Conservation (phyloP, 2,797 vertebrate species). For the Necrosyrtes monachus region DNA sequence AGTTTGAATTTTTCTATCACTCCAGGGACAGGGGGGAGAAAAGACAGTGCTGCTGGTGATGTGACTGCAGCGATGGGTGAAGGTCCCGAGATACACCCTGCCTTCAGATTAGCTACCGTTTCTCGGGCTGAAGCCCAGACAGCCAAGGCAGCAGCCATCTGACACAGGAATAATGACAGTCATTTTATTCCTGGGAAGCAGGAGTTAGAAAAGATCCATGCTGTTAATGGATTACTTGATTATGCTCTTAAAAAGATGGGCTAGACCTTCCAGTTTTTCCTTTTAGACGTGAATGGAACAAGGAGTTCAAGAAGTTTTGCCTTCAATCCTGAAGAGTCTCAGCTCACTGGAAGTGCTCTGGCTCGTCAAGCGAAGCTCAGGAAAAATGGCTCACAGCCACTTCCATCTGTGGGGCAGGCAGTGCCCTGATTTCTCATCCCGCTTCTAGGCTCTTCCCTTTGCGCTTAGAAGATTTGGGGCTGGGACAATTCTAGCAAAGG, state of each 20-base stretch:
- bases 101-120: neutral
- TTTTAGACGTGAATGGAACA: neutral
- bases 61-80: neutral
- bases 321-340: neutral
- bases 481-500: neutral
- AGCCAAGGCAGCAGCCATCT: fast-evolving
- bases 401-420: neutral
- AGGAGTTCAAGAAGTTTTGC: neutral
- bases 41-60: neutral
- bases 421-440: neutral
- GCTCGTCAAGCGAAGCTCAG: neutral
- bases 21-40: neutral
- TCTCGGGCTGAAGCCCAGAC: fast-evolving
- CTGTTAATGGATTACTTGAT: neutral
- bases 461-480: neutral
- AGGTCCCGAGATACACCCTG: neutral
- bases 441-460: neutral
- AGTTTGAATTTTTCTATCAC: neutral
- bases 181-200: neutral
- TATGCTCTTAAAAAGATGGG: neutral
- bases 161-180: neutral
- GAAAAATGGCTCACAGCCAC: neutral
- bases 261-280: neutral
- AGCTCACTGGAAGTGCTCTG: neutral
- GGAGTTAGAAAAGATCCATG: neutral